Conservation (phyloP, 2,797 vertebrate species). For the Enteromius mattozi region DNA sequence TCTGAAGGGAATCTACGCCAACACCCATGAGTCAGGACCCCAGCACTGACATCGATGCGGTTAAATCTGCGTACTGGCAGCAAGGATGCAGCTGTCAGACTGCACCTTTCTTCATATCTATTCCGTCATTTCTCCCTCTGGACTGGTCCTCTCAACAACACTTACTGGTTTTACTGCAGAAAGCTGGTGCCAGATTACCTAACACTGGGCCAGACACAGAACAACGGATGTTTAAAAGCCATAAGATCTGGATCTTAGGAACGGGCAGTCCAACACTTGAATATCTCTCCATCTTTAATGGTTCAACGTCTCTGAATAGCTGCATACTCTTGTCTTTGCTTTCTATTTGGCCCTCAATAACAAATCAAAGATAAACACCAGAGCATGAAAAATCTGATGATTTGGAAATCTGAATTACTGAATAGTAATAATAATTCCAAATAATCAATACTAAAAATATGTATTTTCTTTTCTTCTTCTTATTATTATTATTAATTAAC, state of each 20-base stretch:
- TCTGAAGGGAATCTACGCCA: conserved; percentile 8
- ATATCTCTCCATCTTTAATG: background rate
- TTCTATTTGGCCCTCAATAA: background rate
- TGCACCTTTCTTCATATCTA: conserved; percentile 17
- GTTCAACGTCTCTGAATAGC: background rate
- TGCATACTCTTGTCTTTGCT: background rate
- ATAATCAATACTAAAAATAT: background rate
- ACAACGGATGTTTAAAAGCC: conserved; percentile 43
- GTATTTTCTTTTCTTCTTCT: background rate
- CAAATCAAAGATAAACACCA: background rate
- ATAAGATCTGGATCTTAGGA: conserved; percentile 30
- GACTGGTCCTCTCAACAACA: conserved; percentile 17
- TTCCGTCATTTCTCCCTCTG: conserved; percentile 10
- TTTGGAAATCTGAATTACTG: background rate
- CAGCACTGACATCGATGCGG: background rate
- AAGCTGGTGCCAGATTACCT: conserved; percentile 7
- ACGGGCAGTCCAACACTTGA: conserved; percentile 38
- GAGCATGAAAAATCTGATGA: background rate
- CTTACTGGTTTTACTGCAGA: conserved; percentile 18
- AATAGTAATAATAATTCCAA: background rate
- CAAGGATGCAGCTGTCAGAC: conserved; percentile 1
- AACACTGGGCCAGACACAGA: conserved; percentile 40
- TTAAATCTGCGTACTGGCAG: conserved; percentile 25
- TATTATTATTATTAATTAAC: background rate
- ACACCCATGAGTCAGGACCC: background rate